Base-by-base conservation (phyloP, 2,797 vertebrate genomes). In the Dryobates pubescens region DNA sequence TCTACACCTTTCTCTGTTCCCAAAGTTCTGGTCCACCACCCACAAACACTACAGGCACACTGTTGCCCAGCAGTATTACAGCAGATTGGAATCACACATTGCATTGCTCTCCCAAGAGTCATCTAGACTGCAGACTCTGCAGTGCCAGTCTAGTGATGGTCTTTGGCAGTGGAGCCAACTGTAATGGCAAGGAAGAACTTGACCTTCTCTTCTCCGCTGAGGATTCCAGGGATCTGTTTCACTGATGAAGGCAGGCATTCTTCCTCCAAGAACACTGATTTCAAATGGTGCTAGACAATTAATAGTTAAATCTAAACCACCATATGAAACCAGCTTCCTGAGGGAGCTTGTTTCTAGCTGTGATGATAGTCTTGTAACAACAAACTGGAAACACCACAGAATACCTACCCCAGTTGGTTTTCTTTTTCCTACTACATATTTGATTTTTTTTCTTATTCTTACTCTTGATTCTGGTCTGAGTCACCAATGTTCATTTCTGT, bases 231-330 rank as follows among this genome's bases (percentile, higher is more conserved):
- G 58, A 45, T 56, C 69, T 7, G 0, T n/a, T 56, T 72, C 15
- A 34, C 51, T 8, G 54, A 71, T 0, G 68, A 27, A 96, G 32
- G 98, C 67, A 93, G 98, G 86, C 96, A 96, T 97, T 96, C 98
- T 98, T 97, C 98, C 98, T 97, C 97, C 99, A 98, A 98, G 98
- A 99, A 99, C 99, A 99, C 99, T 99, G 99, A 99, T 99, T 99
- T 99, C 99, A 99, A 99, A 99, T 99, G 99, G 99, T 99, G 99
- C 99, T 99, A 99, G 99, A 99, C 98, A 98, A 97, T 97, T 95
- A 97, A 96, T 97, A 98, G 97, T 98, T 98, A 99, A 98, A 99
- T 99, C 99, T 99, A 99, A 99, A 98, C 99, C 99, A 99, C 99
- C 99, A 99, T 89, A 97, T 98, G 99, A 99, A 99, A 99, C 98